Evolutionary conservation across 2,888 invertebrate species (phyloP).

Genomic region (Apamea monoglypha): DNA sequence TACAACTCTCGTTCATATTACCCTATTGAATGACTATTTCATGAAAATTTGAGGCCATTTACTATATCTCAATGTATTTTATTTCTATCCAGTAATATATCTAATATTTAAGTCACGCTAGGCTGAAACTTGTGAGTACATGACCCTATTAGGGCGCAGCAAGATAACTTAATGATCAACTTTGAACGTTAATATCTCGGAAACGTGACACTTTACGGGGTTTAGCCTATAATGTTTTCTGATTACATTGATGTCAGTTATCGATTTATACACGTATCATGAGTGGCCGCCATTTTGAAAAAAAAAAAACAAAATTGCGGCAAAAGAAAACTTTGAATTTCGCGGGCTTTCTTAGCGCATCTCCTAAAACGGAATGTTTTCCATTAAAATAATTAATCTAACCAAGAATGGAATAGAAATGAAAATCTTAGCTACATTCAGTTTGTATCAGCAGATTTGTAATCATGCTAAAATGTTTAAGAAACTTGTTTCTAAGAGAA

Average conservation of each 20-base stretch:
- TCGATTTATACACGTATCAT: background rate
- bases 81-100: too few relatives aligned
- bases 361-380: background rate
- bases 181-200: background rate
- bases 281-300: background rate
- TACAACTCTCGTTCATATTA: too few relatives aligned
- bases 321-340: too few relatives aligned
- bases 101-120: too few relatives aligned
- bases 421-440: background rate
- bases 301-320: too few relatives aligned
- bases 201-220: too few relatives aligned
- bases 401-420: background rate
- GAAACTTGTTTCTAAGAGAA: background rate
- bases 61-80: too few relatives aligned
- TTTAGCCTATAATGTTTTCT: background rate
- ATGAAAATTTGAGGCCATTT: too few relatives aligned
- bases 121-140: too few relatives aligned
- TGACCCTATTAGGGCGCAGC: too few relatives aligned
- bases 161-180: too few relatives aligned
- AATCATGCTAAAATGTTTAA: slow-evolving; percentile 23
- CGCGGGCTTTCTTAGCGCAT: background rate
- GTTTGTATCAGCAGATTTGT: background rate
- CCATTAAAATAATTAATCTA: background rate
- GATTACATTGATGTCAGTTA: background rate
- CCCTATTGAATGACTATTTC: too few relatives aligned